Base-by-base conservation (phyloP, 2,888 invertebrate genomes). In the Acanthoscelides obtectus region DNA sequence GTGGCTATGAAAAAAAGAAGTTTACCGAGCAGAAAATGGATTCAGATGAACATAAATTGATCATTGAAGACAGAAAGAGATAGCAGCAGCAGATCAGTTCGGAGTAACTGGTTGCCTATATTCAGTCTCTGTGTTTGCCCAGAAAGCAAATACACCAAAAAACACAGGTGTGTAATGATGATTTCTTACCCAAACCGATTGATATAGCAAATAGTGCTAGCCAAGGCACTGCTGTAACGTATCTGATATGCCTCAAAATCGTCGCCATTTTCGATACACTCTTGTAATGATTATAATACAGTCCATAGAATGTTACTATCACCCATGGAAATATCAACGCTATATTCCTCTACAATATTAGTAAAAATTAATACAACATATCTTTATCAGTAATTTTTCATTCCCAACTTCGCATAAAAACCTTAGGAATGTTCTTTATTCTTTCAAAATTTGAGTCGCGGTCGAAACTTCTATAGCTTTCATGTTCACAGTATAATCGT, bases 281-380 rank as follows among this genome's bases (percentile, higher is more conserved):
- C 69, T 76, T 77, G 73, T 82, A 83, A 72, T 83, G 83, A 66
- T 79, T 81, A 70, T 79, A 80, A 71, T 84, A 83, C n/a, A 83
- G 77, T 45, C 81, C 81, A 74, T 82, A 83, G 12, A 77, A 68
- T 2, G 82, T 81, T 66, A 81, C 73, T 3, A 79, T 25, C 2
- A 84, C 74, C 84, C 84, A 84, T 12, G 84, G 84, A n/a, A 83
- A 72, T 66, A 83, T 77, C 63, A 82, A 75, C 2, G 76, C 72
- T 0, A 78, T 73, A 22, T 78, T 79, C 73, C 78, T 75, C 79
- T 80, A 78, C 78, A 68, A 65, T 68, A 21, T 68, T 71, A 66
- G n/a, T 2, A 67, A 22, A 27, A 27, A 25, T 25, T 2, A 68
- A 20, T 21, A 68, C 22, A 19, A 12, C 12, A 6, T 17, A 22